phyloP scores from a whole-genome alignment of 64 coral and sea anemone genomes.

The Hydrozoanthus tunicans region DNA sequence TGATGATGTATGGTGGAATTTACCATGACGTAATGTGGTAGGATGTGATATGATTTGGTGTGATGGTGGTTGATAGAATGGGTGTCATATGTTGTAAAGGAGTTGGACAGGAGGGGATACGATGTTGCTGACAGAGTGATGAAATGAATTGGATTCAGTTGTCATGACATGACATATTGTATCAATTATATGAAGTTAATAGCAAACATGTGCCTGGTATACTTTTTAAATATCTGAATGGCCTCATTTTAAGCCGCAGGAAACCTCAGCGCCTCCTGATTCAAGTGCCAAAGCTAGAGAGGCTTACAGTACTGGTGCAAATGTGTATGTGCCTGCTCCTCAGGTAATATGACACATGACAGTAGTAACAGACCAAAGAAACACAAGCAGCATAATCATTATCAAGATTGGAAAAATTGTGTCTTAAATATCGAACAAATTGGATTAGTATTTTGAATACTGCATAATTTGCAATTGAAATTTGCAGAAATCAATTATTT shows the following conservation, averaged over 20 bases:
- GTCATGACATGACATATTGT: too few relatives aligned
- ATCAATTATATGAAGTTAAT: background rate
- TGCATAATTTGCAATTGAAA: too few relatives aligned
- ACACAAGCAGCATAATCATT: too few relatives aligned
- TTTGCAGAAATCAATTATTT: too few relatives aligned
- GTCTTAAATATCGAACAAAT: too few relatives aligned
- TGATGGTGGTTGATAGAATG: background rate
- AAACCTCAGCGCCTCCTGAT: constrained; percentile 75
- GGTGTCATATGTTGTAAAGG: background rate
- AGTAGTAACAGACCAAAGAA: background rate
- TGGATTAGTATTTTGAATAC: too few relatives aligned
- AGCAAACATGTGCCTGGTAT: background rate
- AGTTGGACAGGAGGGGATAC: too few relatives aligned
- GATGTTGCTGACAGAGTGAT: too few relatives aligned
- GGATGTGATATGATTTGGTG: background rate
- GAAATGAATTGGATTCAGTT: too few relatives aligned
- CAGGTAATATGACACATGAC: background rate
- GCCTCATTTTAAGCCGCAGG: constrained; percentile 25
- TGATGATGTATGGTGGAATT: background rate
- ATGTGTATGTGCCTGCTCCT: constrained; percentile 39
- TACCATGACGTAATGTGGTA: background rate
- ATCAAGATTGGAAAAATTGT: too few relatives aligned
- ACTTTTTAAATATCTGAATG: background rate
- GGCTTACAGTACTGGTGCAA: constrained; percentile 39
- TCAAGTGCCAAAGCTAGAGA: constrained; percentile 41